Conservation (phyloP, 2,113 vertebrate species). For the Myrmophylax atrothorax region DNA sequence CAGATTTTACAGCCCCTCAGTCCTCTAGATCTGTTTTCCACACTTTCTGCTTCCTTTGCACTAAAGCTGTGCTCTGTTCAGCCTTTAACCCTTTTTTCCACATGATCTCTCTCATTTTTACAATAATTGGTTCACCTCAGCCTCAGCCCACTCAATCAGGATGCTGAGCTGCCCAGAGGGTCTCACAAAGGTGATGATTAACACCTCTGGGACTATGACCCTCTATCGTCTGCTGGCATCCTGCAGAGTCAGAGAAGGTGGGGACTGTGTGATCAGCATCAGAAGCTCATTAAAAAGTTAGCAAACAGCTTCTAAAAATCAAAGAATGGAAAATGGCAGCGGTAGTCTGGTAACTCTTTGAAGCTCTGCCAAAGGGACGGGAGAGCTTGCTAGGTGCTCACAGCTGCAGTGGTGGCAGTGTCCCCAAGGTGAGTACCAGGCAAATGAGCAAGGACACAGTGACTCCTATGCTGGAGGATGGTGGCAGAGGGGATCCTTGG, state of each 20-base stretch:
- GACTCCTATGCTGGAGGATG: background rate
- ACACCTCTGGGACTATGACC: background rate
- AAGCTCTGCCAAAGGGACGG: background rate
- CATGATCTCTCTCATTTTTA: background rate
- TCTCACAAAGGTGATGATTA: background rate
- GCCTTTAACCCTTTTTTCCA: background rate
- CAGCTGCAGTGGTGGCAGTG: accelerated
- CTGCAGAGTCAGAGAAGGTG: background rate
- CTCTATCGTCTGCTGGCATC: background rate
- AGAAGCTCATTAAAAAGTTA: background rate
- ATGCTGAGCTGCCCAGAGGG: background rate
- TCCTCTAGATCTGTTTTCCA: background rate
- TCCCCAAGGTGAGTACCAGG: background rate
- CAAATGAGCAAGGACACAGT: background rate
- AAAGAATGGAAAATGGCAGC: background rate
- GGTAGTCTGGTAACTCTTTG: background rate
- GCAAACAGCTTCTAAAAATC: background rate
- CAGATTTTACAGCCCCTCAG: background rate
- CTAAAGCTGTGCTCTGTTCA: background rate
- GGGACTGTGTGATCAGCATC: background rate
- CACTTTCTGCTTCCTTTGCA: background rate
- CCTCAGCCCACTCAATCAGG: background rate
- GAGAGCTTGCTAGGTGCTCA: background rate
- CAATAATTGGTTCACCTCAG: constrained; percentile 18
- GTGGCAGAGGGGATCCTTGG: background rate